phyloP scores from a whole-genome alignment of 2,113 vertebrate genomes.

The Syngnathus floridae region DNA sequence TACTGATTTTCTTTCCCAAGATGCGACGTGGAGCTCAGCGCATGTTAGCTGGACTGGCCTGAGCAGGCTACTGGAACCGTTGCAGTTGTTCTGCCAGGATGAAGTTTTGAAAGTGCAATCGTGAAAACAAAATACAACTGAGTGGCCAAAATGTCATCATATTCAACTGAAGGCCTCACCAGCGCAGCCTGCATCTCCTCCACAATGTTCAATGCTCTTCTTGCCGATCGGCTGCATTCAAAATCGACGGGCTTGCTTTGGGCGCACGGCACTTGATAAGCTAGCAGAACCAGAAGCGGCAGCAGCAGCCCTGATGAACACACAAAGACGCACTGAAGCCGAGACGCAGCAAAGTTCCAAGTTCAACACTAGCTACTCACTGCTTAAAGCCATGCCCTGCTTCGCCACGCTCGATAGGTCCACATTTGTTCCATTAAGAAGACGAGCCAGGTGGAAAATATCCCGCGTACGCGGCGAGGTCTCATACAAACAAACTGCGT shows the following conservation, averaged over 20 bases:
- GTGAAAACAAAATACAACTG: not conserved
- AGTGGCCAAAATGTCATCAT: not conserved
- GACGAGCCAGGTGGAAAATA: slow-evolving; percentile 39
- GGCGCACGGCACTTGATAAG: slow-evolving; percentile 49
- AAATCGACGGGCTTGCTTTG: slow-evolving; percentile 54
- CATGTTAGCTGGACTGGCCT: slow-evolving; percentile 52
- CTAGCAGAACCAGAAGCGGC: slow-evolving; percentile 57
- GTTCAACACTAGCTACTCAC: slow-evolving; percentile 47
- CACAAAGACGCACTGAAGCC: slow-evolving; percentile 10
- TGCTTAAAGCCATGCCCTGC: slow-evolving; percentile 62
- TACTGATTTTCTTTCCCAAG: slow-evolving; percentile 64
- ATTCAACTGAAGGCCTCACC: slow-evolving; percentile 43
- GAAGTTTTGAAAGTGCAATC: slow-evolving; percentile 20
- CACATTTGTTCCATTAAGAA: slow-evolving; percentile 58
- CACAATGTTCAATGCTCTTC: slow-evolving; percentile 57
- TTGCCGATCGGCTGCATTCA: slow-evolving; percentile 55
- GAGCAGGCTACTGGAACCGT: slow-evolving; percentile 24
- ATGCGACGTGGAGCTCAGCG: slow-evolving; percentile 48
- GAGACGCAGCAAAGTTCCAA: not conserved
- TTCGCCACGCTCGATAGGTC: slow-evolving; percentile 32
- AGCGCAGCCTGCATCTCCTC: slow-evolving; percentile 41
- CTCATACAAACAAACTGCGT: slow-evolving; percentile 25
- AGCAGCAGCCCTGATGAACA: slow-evolving; percentile 54
- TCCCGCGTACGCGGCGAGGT: slow-evolving; percentile 21
- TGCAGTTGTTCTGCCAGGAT: slow-evolving; percentile 49